Conservation (phyloP, 2,888 invertebrate species). For the Euspilapteryx auroguttella region DNA sequence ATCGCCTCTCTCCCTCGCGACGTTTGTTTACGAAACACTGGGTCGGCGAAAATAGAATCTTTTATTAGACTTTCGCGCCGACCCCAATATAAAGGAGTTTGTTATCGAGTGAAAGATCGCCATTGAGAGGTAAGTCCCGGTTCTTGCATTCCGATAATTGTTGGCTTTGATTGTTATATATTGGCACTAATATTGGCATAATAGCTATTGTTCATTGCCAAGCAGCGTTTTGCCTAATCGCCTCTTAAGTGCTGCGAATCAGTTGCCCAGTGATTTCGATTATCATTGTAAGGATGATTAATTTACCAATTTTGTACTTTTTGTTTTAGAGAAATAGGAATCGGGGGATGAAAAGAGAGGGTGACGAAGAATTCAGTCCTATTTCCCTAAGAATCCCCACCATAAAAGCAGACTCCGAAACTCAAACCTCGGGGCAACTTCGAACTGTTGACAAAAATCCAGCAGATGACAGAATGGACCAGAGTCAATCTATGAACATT, state of each 20-base stretch:
- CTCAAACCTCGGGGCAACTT: conserved; percentile 25
- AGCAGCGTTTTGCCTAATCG: conserved; percentile 13
- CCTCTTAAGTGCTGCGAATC: no score
- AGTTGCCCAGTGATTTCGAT: no score
- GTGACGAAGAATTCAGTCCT: conserved; percentile 14
- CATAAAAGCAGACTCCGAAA: conserved; percentile 32
- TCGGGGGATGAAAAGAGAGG: conserved; percentile 33
- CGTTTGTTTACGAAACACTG: conserved; percentile 31
- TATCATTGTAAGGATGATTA: neutral
- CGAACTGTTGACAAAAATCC: conserved; percentile 21
- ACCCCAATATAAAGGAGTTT: conserved; percentile 32
- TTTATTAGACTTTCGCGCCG: conserved; percentile 39
- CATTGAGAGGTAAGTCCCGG: conserved; percentile 29
- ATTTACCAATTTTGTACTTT: conserved; percentile 4
- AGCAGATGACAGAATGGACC: conserved; percentile 25
- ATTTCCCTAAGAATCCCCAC: conserved; percentile 25
- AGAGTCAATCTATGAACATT: conserved; percentile 51
- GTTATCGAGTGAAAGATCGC: conserved; percentile 18
- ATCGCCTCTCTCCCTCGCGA: no score
- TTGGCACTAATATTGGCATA: conserved; percentile 36
- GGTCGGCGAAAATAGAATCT: conserved; percentile 46
- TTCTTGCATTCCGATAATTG: conserved; percentile 15
- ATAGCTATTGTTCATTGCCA: conserved; percentile 27
- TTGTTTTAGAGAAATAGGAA: conserved; percentile 18
- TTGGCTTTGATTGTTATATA: conserved; percentile 19